A percentile compares a stretch with the other conserved stretches of the same genome.
These are phyloP conservation scores for Sebastes glaucus DNA, from an alignment of 2,797 vertebrate genomes.

Conservation along the genomic window DNA sequence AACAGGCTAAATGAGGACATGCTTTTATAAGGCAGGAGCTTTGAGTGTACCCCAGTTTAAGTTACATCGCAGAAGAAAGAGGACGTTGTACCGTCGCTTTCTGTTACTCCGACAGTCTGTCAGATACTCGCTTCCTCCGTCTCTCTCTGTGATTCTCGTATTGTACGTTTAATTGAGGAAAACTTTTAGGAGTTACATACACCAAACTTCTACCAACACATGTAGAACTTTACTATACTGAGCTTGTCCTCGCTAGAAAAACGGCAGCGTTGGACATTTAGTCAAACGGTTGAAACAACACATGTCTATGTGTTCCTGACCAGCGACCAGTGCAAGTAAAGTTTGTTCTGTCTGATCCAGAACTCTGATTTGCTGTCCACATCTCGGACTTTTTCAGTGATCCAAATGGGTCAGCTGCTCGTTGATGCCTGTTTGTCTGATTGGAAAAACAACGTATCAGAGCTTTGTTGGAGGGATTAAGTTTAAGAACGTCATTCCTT, in stretches of 20 bases:
- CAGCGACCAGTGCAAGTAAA: neutral
- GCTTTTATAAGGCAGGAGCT: conserved; percentile 49
- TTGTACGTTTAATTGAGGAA: conserved; percentile 27
- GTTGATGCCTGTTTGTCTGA: neutral
- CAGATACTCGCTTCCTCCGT: neutral
- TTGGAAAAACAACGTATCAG: neutral
- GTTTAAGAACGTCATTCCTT: neutral
- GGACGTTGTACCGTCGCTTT: neutral
- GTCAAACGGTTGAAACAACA: neutral
- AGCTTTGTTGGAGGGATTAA: neutral
- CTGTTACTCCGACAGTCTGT: conserved; percentile 16
- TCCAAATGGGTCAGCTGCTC: neutral
- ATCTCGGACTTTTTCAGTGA: neutral
- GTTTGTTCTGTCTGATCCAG: neutral
- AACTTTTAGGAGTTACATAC: conserved; percentile 38
- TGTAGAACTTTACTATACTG: neutral
- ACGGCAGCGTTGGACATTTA: neutral
- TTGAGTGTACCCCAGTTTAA: conserved; percentile 63
- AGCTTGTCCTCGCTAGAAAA: neutral
- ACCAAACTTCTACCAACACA: conserved; percentile 27
- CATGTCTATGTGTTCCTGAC: neutral
- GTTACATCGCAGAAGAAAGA: conserved; percentile 51
- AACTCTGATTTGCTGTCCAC: neutral
- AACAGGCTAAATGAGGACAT: conserved; percentile 76
- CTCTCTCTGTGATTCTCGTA: neutral